Evolutionary conservation across 2,888 invertebrate genomes (phyloP), one percentile per base, ranked within the genome.

Genomic region (Hofmannophila pseudospretella): DNA sequence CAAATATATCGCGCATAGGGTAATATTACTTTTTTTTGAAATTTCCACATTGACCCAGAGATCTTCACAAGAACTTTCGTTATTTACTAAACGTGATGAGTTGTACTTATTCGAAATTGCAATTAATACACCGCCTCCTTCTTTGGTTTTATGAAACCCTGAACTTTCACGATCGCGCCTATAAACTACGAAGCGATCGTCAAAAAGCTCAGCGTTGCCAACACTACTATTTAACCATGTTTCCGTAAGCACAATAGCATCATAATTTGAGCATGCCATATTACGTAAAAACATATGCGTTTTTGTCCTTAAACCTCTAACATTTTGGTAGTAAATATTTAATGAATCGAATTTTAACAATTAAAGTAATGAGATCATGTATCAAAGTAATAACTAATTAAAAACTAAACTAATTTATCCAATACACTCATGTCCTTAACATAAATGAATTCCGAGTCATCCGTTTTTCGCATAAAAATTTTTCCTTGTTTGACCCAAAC

Each of bases 401-500:
- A 14, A 2, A 5, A 12, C 29, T 30, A 30, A 2, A 16, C 9
- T n/a, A 32, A 9, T 20, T 32, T 32, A 10, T 20, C 14, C 7
- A 20, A 7, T 10, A 11, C 19, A 7, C 8, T 16, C 8, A 25
- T 33, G 11, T 25, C 14, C 14, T 33, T 41, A 3, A 41, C 14
- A 8, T 22, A 9, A 22, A 31, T 33, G 23, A 26, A 22, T 4
- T 34, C 33, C 7, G 36, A 33, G 2, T 27, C 20, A 10, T 39
- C 42, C 12, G 23, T 31, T 14, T 39, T 43, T 1, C 39, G 28
- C 9, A 35, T 19, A 12, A 27, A 43, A 7, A 43, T 37, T 1
- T 25, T 25, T 11, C 39, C 39, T 23, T 16, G 23, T 2, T 36
- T 16, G 1, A 36, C 36, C 36, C 36, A 39, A 7, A 39, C 35